Base-by-base conservation (phyloP, 2,888 invertebrate genomes). In the Chironomus tentans region DNA sequence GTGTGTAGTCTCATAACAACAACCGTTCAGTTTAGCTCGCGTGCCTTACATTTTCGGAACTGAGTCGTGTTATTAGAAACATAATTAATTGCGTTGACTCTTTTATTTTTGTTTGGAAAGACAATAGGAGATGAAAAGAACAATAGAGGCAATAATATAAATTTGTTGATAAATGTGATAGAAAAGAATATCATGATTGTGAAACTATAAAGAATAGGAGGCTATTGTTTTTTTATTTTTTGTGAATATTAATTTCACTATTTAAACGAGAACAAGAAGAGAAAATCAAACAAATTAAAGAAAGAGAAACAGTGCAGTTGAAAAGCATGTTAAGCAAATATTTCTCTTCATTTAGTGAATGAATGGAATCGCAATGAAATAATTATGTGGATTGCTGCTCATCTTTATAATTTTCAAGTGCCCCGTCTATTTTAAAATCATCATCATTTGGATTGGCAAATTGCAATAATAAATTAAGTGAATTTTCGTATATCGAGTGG, bases 1-100 rank as follows among this genome's bases (percentile, higher is more conserved):
- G 15, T 38, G 38, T 74, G 74, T 74, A 74, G 74, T 74, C 74
- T 74, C 62, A 22, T 24, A 68, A 61, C 47, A 74, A 68, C 74
- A 74, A 68, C 22, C 74, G 68, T 46, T 74, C 68, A 22, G 15
- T 74, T 5, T 13, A 74, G 74, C 74, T 68, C 74, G 74, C 74
- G 74, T 74, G 72, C 18, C 68, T 62, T 18, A 65, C 47, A 21
- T 65, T 73, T 73, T 38, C 10, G 38, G 10, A 38, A 38, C 38
- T 38, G 38, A 38, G 1, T 38, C 10, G 38, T 38, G 38, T 38
- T 38, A 38, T 38, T 38, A 38, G 38, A 38, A 38, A 38, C 10
- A 38, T 38, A 38, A 38, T 38, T 38, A 38, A 38, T 38, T 38
- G 38, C 38, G 38, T 38, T 38, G 38, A 38, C 38, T 38, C 4